Conservation (phyloP, 2,888 invertebrate genomes). For the Fragum whitleyi region DNA sequence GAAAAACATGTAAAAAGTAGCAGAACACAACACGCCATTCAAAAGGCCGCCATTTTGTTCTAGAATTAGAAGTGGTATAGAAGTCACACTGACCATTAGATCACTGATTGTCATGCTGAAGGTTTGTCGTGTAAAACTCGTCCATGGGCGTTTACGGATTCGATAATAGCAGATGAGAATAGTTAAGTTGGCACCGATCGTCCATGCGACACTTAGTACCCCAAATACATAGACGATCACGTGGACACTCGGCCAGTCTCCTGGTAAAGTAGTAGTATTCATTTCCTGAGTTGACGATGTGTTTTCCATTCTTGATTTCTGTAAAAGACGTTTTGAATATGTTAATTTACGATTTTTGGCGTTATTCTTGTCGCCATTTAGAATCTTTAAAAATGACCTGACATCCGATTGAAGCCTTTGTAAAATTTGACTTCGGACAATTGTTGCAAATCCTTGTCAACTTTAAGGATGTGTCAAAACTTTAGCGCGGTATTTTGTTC, state of each 20-base stretch:
- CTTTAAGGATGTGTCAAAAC: too few species aligned
- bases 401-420: too few species aligned
- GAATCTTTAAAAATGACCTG: too few species aligned
- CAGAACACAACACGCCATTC: background rate
- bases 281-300: too few species aligned
- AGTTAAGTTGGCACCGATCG: background rate
- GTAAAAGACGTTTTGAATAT: too few species aligned
- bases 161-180: background rate
- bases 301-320: too few species aligned
- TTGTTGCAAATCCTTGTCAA: too few species aligned
- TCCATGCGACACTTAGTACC: background rate
- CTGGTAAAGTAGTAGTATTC: too few species aligned
- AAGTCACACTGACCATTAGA: background rate
- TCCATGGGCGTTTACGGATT: background rate
- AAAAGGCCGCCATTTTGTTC: background rate
- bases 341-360: too few species aligned
- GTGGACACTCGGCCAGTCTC: background rate
- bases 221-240: background rate
- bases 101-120: slow-evolving; percentile 1
- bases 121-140: slow-evolving; percentile 7
- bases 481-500: too few species aligned
- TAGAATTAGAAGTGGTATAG: background rate
- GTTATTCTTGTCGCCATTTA: too few species aligned
- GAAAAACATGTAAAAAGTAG: background rate
- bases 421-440: too few species aligned